These are phyloP conservation scores for Eciton burchellii DNA, from an alignment of 1,140 invertebrate species.

Conservation along the genomic window DNA sequence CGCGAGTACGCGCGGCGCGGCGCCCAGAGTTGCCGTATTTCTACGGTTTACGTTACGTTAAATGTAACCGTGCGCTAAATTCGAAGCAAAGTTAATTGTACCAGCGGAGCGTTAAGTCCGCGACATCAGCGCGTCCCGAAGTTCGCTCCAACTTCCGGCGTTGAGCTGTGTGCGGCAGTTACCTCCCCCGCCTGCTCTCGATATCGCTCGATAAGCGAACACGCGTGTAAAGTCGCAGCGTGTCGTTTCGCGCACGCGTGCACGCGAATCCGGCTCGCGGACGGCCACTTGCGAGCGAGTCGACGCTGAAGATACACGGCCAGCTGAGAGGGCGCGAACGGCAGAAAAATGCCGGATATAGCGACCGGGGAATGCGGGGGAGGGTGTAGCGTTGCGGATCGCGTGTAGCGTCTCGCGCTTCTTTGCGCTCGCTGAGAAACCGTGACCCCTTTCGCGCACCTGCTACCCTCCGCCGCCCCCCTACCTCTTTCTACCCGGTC, in stretches of 20 bases:
- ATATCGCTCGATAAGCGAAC: no score
- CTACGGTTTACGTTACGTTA: constrained; percentile 30
- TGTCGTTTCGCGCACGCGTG: constrained; percentile 46
- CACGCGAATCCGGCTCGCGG: constrained; percentile 38
- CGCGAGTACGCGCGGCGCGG: not conserved
- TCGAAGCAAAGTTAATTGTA: constrained; percentile 44
- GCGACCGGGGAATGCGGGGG: no score
- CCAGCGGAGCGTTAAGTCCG: constrained; percentile 34
- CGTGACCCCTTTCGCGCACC: constrained; percentile 39
- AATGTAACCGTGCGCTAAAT: constrained; percentile 49
- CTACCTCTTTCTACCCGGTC: constrained; percentile 6
- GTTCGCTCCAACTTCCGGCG: constrained; percentile 35
- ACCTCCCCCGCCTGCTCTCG: constrained; percentile 10
- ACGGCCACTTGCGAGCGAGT: constrained; percentile 43
- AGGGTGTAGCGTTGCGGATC: no score
- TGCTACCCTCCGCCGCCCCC: constrained; percentile 35
- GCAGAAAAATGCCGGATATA: not conserved
- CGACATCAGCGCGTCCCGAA: constrained; percentile 12
- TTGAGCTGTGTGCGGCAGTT: not conserved
- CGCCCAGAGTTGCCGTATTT: constrained; percentile 20
- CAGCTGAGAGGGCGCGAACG: constrained; percentile 10
- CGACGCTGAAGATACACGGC: constrained; percentile 37
- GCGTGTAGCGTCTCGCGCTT: not conserved
- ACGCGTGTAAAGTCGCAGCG: not conserved
- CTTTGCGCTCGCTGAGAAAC: constrained; percentile 49